Evolutionary conservation across 2,113 vertebrate genomes (phyloP), one percentile per base, ranked within the genome.

Genomic region (Microcebus ravelobensis): DNA sequence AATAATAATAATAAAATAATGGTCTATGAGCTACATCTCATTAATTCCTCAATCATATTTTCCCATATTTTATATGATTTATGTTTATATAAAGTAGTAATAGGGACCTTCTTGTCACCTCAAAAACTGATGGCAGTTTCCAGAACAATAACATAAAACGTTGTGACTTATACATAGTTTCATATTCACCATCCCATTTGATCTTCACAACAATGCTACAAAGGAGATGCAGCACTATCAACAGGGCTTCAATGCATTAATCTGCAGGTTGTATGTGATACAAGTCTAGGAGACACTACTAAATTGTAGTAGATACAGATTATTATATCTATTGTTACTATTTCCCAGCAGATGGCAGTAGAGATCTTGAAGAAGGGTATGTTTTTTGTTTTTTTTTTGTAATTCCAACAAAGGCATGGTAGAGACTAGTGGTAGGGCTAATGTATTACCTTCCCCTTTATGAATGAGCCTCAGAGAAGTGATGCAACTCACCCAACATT

Each of bases 291-390:
- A 84, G 31, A 18, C 42, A 42, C 42, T 6, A 50, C 29, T 76
- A 79, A 87, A 92, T 39, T n/a, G 36, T 3, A 83, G 55, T 84
- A 14, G 27, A 48, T 13, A 2, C 14, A 85, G 39, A 34, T 86
- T 81, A 85, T 84, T 48, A 45, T 39, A 42, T 50, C 73, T 67
- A 29, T 76, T 89, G 61, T 45, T 45, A 92, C 14, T 34, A 34
- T 42, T 88, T 74, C 34, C 94, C 94, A 95, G 95, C 34, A 95
- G 91, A 81, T 93, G 82, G 86, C 95, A 77, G 89, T 88, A 42
- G 63, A 8, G 15, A 36, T 20, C 52, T 68, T 48, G 23, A 91
- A 39, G 55, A 87, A 93, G 25, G 50, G 63, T 31, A 77, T 18
- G 9, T 70, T 15, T 65, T 42, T 48, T 42, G n/a, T 0, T 52